Evolutionary conservation across 2,797 vertebrate genomes (phyloP), one percentile per base, ranked within the genome.

Genomic region (Channa striata): DNA sequence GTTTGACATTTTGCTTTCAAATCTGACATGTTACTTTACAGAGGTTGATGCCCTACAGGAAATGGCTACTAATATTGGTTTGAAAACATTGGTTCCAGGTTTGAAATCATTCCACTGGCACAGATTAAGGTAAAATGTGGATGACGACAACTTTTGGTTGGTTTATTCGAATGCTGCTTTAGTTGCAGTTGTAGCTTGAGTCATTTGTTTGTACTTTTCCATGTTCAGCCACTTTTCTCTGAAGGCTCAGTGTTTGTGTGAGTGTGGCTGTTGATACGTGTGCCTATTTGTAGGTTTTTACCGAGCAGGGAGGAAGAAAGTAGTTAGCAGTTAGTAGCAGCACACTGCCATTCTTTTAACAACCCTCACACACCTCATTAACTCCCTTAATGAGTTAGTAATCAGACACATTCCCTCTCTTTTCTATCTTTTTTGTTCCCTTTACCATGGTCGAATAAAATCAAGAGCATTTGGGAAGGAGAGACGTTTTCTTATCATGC

Each of bases 361-460:
- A 89, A 78, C 85, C 75, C 83, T 86, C 82, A 80, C 89, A 93
- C 92, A 94, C 88, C 90, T 89, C 92, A 94, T 94, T 94, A 93
- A 91, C 92, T 88, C 91, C 78, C 86, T 90, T 96, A 96, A 96
- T 95, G 94, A 95, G 93, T 91, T 94, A 92, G 93, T 95, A 96
- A 96, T 96, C 93, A 94, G 92, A 94, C 93, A 94, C 94, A 93
- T 94, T 94, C 88, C 92, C 88, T 82, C 88, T 73, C 54, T 80
- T 68, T 77, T 83, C 62, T 72, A 58, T 78, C 65, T 50, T 46
- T 80, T 71, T 68, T 58, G 67, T 23, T 62, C 47, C 40, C 80
- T 78, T 71, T 78, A 75, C 25, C 84, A 83, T 74, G 73, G 74
- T 58, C 68, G 66, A 85, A 78, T 77, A 44, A 77, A 85, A 83